Base-by-base conservation (phyloP, 2,888 invertebrate genomes). In the Octodonta nipae region DNA sequence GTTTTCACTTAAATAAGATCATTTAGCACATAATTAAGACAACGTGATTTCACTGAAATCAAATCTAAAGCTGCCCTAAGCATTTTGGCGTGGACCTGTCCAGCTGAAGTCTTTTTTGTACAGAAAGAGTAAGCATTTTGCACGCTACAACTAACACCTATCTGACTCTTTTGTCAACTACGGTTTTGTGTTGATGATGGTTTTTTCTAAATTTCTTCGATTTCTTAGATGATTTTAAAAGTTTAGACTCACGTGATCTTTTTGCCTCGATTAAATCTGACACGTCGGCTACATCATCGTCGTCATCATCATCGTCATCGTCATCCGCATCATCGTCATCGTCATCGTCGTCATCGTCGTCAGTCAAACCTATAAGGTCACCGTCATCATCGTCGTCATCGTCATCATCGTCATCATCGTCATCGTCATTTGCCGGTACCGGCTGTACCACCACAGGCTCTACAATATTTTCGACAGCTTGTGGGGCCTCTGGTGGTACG, bases 161-260 rank as follows among this genome's bases (percentile, higher is more conserved):
- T 49, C 55, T 52, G 47, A 54, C 50, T 49, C n/a, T n/a, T n/a
- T 50, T 53, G 42, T 51, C 51, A 44, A 36, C 22, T 3, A 11
- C 35, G 35, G 41, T 40, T 45, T 50, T 51, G 38, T 42, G 40
- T 24, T 53, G 37, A 26, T 52, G 51, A 40, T 54, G 54, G 33
- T 52, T 54, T 45, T 54, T 52, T 44, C 54, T 55, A 44, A 49
- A 49, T 47, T 53, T 55, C 49, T 55, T 54, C 33, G 46, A 40
- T 53, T 55, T 59, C 54, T 53, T 57, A 52, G 47, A 52, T 46
- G 55, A 51, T 50, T 54, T 44, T 39, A 45, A 45, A 48, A 54
- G 56, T 75, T 79, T 82, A 56, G 81, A 84, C 85, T 85, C 83
- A 84, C 85, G 84, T 82, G 84, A 71, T 68, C 68, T 66, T 62